Evolutionary conservation across 53 echinoderm and acorn worm genomes (phyloP).

Genomic region (Mesocentrotus franciscanus): DNA sequence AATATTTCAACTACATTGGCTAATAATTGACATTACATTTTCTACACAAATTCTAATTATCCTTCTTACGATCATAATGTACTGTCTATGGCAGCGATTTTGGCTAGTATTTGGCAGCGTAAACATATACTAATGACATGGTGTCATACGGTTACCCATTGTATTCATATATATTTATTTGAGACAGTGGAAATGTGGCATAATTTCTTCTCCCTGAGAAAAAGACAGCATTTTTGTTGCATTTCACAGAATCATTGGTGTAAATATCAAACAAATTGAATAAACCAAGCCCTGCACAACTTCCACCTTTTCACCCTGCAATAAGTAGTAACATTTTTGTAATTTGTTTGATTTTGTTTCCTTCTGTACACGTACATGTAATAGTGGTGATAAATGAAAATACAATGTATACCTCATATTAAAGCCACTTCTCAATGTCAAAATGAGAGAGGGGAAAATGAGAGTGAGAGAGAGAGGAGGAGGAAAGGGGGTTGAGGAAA

Average conservation of each 20-base stretch:
- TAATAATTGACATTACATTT: neutral
- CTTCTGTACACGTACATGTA: too few species aligned
- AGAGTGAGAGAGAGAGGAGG: too few species aligned
- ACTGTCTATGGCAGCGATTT: neutral
- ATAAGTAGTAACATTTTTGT: neutral
- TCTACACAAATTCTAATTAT: conserved; percentile 5
- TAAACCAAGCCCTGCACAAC: neutral
- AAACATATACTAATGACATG: neutral
- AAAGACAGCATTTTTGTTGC: neutral
- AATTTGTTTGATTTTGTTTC: neutral
- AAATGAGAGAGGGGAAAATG: too few species aligned
- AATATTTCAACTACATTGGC: conserved; percentile 21
- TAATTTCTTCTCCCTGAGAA: conserved; percentile 34
- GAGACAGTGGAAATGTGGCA: conserved; percentile 5
- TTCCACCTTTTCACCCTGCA: neutral
- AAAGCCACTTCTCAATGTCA: neutral
- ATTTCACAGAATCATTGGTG: neutral
- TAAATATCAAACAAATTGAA: neutral
- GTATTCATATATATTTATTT: neutral
- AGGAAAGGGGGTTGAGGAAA: neutral
- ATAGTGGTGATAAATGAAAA: too few species aligned
- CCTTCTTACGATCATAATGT: neutral
- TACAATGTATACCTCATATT: neutral
- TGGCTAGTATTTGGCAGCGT: conserved; percentile 14
- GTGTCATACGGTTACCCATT: neutral